Conservation (phyloP, 1,140 invertebrate species). For the Dendroctonus ponderosae region DNA sequence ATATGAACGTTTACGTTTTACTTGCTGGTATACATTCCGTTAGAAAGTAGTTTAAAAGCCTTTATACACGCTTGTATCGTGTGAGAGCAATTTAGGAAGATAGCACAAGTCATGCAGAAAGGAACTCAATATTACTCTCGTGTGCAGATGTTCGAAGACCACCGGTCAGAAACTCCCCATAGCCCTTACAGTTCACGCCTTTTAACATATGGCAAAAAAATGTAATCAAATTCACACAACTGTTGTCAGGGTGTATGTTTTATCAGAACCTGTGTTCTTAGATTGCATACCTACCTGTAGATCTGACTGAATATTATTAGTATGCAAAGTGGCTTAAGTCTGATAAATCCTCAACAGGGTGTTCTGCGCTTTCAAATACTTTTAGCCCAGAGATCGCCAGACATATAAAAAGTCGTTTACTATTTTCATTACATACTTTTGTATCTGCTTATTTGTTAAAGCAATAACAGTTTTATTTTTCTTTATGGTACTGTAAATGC, state of each 20-base stretch:
- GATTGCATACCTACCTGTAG: conserved; percentile 27
- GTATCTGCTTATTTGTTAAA: background rate
- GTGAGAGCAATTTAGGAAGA: background rate
- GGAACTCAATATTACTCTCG: background rate
- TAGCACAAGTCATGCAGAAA: conserved; percentile 2
- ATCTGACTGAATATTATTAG: conserved; percentile 22
- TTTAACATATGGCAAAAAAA: no score
- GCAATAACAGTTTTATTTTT: conserved; percentile 7
- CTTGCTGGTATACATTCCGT: no score
- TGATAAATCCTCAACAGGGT: conserved; percentile 16
- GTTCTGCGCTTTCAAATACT: conserved; percentile 15
- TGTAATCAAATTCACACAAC: background rate
- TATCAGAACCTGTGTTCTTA: conserved; percentile 20
- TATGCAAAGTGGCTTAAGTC: conserved; percentile 25
- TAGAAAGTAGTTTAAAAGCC: no score
- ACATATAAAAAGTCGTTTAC: no score
- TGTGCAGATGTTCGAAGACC: background rate
- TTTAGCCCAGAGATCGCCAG: background rate
- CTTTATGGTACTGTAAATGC: conserved; percentile 17
- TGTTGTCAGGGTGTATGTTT: conserved; percentile 19
- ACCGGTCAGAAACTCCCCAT: no score
- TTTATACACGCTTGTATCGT: no score
- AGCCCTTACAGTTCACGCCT: no score
- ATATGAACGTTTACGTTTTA: no score
- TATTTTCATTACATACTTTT: background rate